phyloP scores from a whole-genome alignment of 1,140 invertebrate genomes.

The Helicorthomorpha holstii region DNA sequence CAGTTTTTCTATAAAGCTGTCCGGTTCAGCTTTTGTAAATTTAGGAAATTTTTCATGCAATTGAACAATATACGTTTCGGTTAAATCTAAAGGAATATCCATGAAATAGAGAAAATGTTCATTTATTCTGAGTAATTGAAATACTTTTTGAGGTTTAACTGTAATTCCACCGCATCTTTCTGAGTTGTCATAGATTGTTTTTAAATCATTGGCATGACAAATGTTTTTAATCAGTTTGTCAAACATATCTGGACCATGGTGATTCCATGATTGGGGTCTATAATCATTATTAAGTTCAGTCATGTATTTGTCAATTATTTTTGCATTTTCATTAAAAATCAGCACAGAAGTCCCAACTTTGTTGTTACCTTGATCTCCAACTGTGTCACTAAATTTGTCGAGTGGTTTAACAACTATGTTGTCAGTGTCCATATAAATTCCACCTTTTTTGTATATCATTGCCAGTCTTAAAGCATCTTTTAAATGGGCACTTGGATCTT shows the following conservation, averaged over 20 bases:
- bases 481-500: neutral
- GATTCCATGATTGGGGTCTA: neutral
- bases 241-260: neutral
- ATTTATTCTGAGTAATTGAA: neutral
- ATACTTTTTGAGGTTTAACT: neutral
- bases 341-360: neutral
- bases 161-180: neutral
- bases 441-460: neutral
- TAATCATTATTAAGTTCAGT: neutral
- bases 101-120: too few relatives aligned
- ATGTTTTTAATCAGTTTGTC: neutral
- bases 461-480: constrained; percentile 1
- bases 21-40: too few relatives aligned
- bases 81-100: too few relatives aligned
- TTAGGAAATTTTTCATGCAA: too few relatives aligned
- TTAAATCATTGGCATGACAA: neutral
- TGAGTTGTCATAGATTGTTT: neutral
- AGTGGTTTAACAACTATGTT: neutral
- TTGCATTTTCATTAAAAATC: neutral
- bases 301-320: neutral
- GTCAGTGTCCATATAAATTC: constrained; percentile 2
- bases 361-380: neutral
- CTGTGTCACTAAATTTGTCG: neutral
- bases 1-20: too few relatives aligned
- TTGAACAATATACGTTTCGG: too few relatives aligned